A percentile compares a stretch with the other conserved stretches of the same genome.
Evolutionary conservation across 1,140 invertebrate species (phyloP).

Genomic region (Nasonia longicornis): DNA sequence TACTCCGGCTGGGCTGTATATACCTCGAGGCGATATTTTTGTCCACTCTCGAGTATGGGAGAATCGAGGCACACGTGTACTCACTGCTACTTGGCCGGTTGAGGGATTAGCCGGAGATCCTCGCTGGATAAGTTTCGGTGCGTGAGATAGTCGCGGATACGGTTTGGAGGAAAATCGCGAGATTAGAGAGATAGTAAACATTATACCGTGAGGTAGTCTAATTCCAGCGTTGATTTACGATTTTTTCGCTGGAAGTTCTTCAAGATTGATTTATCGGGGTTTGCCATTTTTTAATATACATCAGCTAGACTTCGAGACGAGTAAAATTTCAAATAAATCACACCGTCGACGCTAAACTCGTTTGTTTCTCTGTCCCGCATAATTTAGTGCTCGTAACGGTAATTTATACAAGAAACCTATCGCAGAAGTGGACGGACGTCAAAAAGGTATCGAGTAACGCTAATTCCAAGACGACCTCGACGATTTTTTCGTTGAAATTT

Average conservation of each 20-base stretch:
- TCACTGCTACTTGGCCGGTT: too few relatives aligned
- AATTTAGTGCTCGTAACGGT: conserved; percentile 36
- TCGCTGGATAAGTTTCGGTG: too few relatives aligned
- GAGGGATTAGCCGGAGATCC: too few relatives aligned
- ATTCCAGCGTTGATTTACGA: conserved; percentile 11
- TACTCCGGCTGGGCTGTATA: too few relatives aligned
- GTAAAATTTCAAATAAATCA: conserved; percentile 44
- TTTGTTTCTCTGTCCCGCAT: conserved; percentile 13
- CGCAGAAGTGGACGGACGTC: neutral
- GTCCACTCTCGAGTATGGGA: too few relatives aligned
- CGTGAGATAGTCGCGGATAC: too few relatives aligned
- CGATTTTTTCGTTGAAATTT: neutral
- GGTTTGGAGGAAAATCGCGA: too few relatives aligned
- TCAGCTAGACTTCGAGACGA: conserved; percentile 1
- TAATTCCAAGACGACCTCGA: too few relatives aligned
- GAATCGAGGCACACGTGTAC: too few relatives aligned
- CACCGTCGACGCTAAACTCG: neutral
- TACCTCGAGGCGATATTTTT: too few relatives aligned
- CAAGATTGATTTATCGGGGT: conserved; percentile 23
- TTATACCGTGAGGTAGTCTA: too few relatives aligned
- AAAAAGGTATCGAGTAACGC: neutral
- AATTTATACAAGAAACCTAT: conserved; percentile 25
- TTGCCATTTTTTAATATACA: conserved; percentile 7
- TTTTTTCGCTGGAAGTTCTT: neutral
- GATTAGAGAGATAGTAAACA: too few relatives aligned